Conservation (phyloP, 2,888 invertebrate species). For the Tortrix viridana region DNA sequence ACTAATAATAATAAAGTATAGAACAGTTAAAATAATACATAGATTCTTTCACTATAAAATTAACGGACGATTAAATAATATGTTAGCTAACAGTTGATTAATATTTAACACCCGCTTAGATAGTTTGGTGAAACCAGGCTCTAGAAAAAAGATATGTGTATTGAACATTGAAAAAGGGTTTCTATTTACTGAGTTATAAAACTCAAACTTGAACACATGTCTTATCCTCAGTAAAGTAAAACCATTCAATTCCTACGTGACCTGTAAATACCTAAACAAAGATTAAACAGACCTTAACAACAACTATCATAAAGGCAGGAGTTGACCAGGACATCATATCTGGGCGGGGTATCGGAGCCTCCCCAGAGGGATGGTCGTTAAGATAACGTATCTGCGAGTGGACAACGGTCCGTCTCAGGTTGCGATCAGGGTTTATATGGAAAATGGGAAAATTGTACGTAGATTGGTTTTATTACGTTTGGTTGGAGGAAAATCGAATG, state of each 20-base stretch:
- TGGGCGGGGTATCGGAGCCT: slow-evolving; percentile 54
- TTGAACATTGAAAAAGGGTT: not conserved
- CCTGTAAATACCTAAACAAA: slow-evolving; percentile 32
- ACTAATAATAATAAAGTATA: no score
- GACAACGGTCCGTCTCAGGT: slow-evolving; percentile 67
- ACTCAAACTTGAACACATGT: not conserved
- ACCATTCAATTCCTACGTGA: slow-evolving; percentile 25
- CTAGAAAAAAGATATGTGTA: not conserved
- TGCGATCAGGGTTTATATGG: slow-evolving; percentile 54
- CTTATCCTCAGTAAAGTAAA: slow-evolving; percentile 12
- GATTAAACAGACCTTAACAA: slow-evolving; percentile 48
- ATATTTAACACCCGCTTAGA: not conserved
- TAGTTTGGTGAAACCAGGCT: not conserved
- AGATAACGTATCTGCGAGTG: slow-evolving; percentile 78
- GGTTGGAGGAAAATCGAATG: not conserved
- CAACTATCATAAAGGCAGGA: slow-evolving; percentile 63
- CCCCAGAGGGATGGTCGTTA: slow-evolving; percentile 63
- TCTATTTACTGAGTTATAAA: not conserved
- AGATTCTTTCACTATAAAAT: no score
- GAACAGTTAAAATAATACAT: no score
- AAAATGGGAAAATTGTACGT: slow-evolving; percentile 28
- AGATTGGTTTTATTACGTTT: slow-evolving; percentile 18
- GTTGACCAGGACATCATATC: slow-evolving; percentile 77
- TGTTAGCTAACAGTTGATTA: no score
- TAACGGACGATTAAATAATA: no score